These are phyloP conservation scores for Candidula unifasciata DNA, from an alignment of 2,888 invertebrate genomes.

Conservation along the genomic window DNA sequence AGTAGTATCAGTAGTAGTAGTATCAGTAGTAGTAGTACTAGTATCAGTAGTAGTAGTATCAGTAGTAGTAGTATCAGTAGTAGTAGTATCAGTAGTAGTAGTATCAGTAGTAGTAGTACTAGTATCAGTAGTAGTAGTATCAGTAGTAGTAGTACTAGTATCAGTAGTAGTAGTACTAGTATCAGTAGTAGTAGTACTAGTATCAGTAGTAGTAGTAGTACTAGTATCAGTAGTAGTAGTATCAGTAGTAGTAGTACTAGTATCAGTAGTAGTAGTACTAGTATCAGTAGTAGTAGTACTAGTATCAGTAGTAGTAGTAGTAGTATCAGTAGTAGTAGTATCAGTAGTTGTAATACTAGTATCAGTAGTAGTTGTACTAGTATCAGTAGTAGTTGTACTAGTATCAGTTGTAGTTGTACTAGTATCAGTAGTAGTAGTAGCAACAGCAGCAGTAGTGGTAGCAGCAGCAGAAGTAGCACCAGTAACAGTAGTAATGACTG, in stretches of 20 bases:
- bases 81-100: neutral
- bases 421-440: no score
- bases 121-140: conserved; percentile 1
- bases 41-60: conserved; percentile 43
- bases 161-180: conserved; percentile 36
- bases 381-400: neutral
- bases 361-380: neutral
- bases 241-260: neutral
- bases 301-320: neutral
- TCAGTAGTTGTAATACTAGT: neutral
- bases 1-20: neutral
- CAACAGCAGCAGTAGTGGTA: neutral
- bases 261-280: neutral
- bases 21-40: neutral
- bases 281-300: neutral
- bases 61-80: conserved; percentile 6
- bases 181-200: conserved; percentile 15
- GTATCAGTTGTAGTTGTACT: neutral
- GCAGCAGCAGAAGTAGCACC: no score
- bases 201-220: conserved; percentile 4
- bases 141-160: conserved; percentile 40
- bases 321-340: neutral
- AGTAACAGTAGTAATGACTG: neutral
- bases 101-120: neutral
- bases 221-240: conserved; percentile 2